Percentiles rank a stretch among this genome's conserved stretches.
phyloP scores from a whole-genome alignment of 2,113 vertebrate species.

The Collichthys lucidus region DNA sequence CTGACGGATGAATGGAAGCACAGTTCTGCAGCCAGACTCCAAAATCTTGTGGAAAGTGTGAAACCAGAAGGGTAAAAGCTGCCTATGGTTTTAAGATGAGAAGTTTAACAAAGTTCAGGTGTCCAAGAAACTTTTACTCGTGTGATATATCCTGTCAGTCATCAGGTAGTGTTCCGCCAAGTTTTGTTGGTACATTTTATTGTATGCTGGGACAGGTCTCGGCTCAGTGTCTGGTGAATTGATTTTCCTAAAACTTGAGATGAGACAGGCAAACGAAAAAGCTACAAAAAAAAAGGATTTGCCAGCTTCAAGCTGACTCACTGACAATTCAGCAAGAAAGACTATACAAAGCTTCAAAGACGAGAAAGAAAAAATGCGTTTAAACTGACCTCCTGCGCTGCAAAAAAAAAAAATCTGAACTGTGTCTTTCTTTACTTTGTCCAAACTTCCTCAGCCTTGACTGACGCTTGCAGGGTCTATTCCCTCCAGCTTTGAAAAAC shows the following conservation, averaged over 20 bases:
- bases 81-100: no score
- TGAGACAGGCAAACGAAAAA: not conserved
- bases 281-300: not conserved
- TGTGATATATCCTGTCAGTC: not conserved
- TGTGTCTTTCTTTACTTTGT: conserved; percentile 23
- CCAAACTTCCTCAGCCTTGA: conserved; percentile 62
- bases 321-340: not conserved
- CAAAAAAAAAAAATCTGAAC: not conserved
- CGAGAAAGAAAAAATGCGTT: not conserved
- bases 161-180: not conserved
- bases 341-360: not conserved
- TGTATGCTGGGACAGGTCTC: not conserved
- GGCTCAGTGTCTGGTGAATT: not conserved
- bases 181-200: not conserved
- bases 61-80: not conserved
- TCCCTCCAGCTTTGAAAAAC: conserved; percentile 72
- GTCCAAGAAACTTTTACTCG: not conserved
- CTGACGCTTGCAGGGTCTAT: conserved; percentile 43
- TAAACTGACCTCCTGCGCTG: not conserved
- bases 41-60: no score
- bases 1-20: not conserved
- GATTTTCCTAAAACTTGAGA: not conserved
- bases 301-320: not conserved
- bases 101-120: not conserved
- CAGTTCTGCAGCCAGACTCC: not conserved